phyloP scores from a whole-genome alignment of 2,113 vertebrate species.

The Riparia riparia region DNA sequence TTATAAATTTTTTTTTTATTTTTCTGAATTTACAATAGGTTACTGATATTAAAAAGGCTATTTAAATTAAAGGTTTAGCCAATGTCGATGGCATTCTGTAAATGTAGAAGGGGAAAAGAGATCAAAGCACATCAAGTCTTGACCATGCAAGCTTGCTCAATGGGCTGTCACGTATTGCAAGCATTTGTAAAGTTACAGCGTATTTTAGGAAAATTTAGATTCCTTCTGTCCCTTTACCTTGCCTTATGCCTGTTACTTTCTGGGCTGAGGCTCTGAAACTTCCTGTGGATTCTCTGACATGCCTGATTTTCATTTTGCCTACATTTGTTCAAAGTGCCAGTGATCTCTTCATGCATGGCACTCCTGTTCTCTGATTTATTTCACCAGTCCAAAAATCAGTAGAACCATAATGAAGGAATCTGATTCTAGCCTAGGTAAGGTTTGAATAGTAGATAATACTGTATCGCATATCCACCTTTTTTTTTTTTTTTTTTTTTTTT shows the following conservation, averaged over 20 bases:
- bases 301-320: not conserved
- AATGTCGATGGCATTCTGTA: not conserved
- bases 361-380: not conserved
- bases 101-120: slow-evolving; percentile 44
- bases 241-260: not conserved
- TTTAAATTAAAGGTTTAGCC: slow-evolving; percentile 30
- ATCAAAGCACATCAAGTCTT: slow-evolving; percentile 55
- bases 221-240: slow-evolving; percentile 16
- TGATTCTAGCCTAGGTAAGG: slow-evolving; percentile 3
- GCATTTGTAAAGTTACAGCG: slow-evolving; percentile 13
- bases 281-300: not conserved
- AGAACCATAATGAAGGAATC: slow-evolving; percentile 20
- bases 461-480: not conserved
- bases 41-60: slow-evolving; percentile 63
- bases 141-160: slow-evolving; percentile 38
- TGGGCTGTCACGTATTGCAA: not conserved
- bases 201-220: not conserved
- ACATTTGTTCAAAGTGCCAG: not conserved
- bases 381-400: not conserved
- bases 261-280: slow-evolving; percentile 15
- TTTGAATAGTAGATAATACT: not conserved
- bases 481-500: not conserved
- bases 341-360: not conserved
- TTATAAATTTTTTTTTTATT: slow-evolving; percentile 70
- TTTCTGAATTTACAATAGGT: slow-evolving; percentile 74